These are phyloP conservation scores for Sarcophaga caerulescens DNA, from an alignment of 2,888 invertebrate species.

Conservation along the genomic window DNA sequence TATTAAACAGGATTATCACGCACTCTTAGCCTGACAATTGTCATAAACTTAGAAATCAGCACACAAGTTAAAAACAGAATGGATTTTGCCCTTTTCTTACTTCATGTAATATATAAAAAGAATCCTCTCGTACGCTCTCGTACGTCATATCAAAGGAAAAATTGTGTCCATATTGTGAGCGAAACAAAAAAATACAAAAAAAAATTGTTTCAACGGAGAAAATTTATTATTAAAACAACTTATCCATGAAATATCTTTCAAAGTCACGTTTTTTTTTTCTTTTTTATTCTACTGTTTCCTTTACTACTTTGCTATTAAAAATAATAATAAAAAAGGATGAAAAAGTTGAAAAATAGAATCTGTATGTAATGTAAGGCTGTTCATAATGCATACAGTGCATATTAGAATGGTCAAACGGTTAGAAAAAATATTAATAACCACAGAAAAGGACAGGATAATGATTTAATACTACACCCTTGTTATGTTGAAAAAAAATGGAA, in stretches of 20 bases:
- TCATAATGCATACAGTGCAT: conserved; percentile 13
- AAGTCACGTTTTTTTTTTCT: conserved; percentile 45
- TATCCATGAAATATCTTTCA: conserved; percentile 49
- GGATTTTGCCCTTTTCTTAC: not conserved
- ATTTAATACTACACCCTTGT: conserved; percentile 44
- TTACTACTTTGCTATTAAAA: not conserved
- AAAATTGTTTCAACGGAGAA: not conserved
- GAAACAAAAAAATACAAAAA: not conserved
- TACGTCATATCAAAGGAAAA: not conserved
- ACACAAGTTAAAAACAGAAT: conserved; percentile 1
- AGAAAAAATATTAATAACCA: conserved; percentile 37
- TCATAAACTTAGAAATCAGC: conserved; percentile 39
- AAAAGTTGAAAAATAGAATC: not conserved
- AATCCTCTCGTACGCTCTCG: not conserved
- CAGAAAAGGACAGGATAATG: conserved; percentile 13
- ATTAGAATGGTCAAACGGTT: not conserved
- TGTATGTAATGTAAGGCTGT: not conserved
- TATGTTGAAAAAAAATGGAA: conserved; percentile 12
- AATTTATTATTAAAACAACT: conserved; percentile 46
- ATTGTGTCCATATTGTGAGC: not conserved
- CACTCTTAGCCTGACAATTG: conserved; percentile 49
- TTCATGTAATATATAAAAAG: not conserved
- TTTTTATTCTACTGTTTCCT: not conserved
- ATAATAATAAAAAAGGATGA: not conserved
- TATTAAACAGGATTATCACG: conserved; percentile 59